Percentiles rank a stretch among this genome's conserved stretches.
Conservation (phyloP, 1,140 invertebrate genomes). For the Drosophila trapezifrons region DNA sequence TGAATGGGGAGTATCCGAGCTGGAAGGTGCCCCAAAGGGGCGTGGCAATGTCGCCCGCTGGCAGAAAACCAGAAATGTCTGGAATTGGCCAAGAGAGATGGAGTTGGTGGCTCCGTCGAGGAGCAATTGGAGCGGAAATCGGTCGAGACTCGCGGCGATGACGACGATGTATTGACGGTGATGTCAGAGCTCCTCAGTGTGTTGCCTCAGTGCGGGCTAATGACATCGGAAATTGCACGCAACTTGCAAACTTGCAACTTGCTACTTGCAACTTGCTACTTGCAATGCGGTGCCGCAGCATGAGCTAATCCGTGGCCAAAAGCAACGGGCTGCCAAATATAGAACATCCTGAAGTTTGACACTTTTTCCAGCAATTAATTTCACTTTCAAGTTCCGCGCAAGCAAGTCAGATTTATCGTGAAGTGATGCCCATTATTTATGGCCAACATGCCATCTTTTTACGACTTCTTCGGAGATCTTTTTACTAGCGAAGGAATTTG, state of each 20-base stretch:
- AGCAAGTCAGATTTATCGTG: neutral
- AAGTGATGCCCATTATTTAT: neutral
- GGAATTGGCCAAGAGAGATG: constrained; percentile 22
- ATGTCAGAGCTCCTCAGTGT: constrained; percentile 37
- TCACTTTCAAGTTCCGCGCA: neutral
- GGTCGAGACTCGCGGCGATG: constrained; percentile 7
- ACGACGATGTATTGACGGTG: constrained; percentile 22
- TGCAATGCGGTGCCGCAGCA: neutral
- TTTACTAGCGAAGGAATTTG: neutral
- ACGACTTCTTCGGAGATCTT: neutral
- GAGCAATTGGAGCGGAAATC: constrained; percentile 72
- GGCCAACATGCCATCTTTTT: neutral
- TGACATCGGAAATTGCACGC: constrained; percentile 69
- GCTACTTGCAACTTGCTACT: neutral
- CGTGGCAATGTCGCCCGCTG: constrained; percentile 40
- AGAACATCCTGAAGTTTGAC: neutral
- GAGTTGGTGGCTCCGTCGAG: constrained; percentile 2
- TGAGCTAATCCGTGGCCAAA: neutral
- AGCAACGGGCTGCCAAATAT: neutral
- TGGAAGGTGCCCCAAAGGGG: constrained; percentile 6
- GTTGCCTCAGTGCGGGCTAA: constrained; percentile 52
- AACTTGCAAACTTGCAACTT: constrained; percentile 24
- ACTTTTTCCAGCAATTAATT: neutral
- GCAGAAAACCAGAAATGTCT: constrained; percentile 1
- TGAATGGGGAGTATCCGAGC: neutral